Conservation (phyloP, 2,113 vertebrate species). For the Cyphomyrus discorhynchus region DNA sequence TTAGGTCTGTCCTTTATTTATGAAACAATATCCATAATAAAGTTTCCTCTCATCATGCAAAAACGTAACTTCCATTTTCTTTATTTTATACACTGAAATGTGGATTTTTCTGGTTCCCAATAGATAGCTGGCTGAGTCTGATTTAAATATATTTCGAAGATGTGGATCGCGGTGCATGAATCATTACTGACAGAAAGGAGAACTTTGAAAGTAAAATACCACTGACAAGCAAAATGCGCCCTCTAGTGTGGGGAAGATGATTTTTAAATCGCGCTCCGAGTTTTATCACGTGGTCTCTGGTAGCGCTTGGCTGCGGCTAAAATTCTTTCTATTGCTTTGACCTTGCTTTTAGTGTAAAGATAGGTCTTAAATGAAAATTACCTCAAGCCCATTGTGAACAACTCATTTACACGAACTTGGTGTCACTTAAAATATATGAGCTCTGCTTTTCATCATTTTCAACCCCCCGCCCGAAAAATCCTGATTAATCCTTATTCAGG, state of each 20-base stretch:
- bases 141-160: not conserved
- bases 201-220: not conserved
- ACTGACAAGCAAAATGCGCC: not conserved
- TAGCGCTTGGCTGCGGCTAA: not conserved
- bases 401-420: not conserved
- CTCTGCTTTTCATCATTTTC: not conserved
- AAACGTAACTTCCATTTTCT: not conserved
- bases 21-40: not conserved
- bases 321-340: not conserved
- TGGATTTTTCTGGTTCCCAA: not conserved
- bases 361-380: not conserved
- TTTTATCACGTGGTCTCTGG: not conserved
- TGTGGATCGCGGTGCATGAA: not conserved
- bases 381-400: not conserved
- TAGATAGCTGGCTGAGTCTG: not conserved
- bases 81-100: not conserved
- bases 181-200: not conserved
- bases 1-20: conserved; percentile 6
- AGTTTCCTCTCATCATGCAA: not conserved
- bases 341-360: not conserved
- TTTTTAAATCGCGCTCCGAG: not conserved
- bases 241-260: not conserved
- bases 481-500: not conserved
- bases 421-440: not conserved
- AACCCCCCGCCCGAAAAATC: not conserved